Percentiles rank a stretch among this genome's conserved stretches.
phyloP scores from a whole-genome alignment of 2,888 invertebrate species.

The Leptinotarsa tumamoca region DNA sequence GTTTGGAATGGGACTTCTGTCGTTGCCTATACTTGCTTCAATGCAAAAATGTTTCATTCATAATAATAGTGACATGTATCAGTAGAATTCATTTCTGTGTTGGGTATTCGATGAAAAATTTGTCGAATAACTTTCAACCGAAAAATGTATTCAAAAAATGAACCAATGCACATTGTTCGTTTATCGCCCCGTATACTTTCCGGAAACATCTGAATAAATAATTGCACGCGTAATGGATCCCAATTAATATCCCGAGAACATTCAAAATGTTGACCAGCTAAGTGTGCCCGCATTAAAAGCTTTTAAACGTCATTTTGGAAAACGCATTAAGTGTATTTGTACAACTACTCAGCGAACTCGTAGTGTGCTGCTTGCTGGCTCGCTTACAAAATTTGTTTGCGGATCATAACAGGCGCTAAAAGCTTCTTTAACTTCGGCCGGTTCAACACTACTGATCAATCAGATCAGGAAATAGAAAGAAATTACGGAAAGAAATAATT shows the following conservation, averaged over 20 bases:
- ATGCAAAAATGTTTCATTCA: too few species aligned
- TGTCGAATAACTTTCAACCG: too few species aligned
- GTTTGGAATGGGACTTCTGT: too few species aligned
- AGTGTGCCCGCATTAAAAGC: conserved; percentile 52
- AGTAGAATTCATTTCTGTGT: too few species aligned
- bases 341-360: conserved; percentile 56
- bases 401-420: conserved; percentile 59
- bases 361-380: conserved; percentile 48
- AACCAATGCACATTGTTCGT: background rate
- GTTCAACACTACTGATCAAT: background rate
- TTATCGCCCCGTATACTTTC: background rate
- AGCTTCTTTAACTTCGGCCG: conserved; percentile 42
- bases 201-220: conserved; percentile 32
- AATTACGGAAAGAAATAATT: background rate
- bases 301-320: conserved; percentile 57
- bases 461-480: background rate
- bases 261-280: conserved; percentile 33
- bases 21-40: too few species aligned
- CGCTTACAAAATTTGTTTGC: conserved; percentile 59
- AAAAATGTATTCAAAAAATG: too few species aligned
- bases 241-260: conserved; percentile 18
- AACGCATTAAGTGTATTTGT: conserved; percentile 58
- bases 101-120: too few species aligned
- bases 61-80: too few species aligned
- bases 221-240: conserved; percentile 28